Base-by-base conservation (phyloP, 2,797 vertebrate genomes). In the Myotis planiceps region DNA sequence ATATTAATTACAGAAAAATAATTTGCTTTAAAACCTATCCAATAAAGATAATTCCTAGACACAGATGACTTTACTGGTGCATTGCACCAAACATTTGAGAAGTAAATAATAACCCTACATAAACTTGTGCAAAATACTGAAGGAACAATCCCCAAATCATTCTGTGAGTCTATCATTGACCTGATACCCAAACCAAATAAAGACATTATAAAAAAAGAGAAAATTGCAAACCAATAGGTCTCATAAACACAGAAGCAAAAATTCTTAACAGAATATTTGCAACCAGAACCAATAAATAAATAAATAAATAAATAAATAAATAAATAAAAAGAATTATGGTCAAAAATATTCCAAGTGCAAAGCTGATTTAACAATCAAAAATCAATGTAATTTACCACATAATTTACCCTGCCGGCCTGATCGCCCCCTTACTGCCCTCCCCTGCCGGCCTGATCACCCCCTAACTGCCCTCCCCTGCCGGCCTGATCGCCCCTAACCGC, bases 241-340 rank as follows among this genome's bases (percentile, higher is more conserved):
- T 93, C 81, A 78, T 71, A 91, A 83, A 84, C 3, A 58, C 25
- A 51, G 6, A 87, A 39, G 47, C 39, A 79, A 72, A 94, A 94
- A 69, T 79, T 14, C 14, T 83, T 78, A 75, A 42, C 23, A 75
- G 21, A 47, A 71, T 29, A 71, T 88, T 3, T 42, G 2, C 34
- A 49, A 87, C 76, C 0, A 49, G n/a, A 87, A 55, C 10, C 8
- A 93, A 90, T n/a, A n/a, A n/a, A n/a, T n/a, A n/a, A n/a, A n/a
- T n/a, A n/a, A n/a, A n/a, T n/a, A n/a, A n/a, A n/a, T n/a, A n/a
- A n/a, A n/a, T n/a, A n/a, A n/a, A n/a, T n/a, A n/a, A n/a, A n/a
- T n/a, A 87, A 6, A 80, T 82, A 66, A 75, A 84, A 93, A 71
- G 21, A 83, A 65, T 69, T 53, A 78, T 9, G 63, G 29, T 94